phyloP scores from a whole-genome alignment of 2,797 vertebrate genomes.

The Microctenopoma steveboyesi region DNA sequence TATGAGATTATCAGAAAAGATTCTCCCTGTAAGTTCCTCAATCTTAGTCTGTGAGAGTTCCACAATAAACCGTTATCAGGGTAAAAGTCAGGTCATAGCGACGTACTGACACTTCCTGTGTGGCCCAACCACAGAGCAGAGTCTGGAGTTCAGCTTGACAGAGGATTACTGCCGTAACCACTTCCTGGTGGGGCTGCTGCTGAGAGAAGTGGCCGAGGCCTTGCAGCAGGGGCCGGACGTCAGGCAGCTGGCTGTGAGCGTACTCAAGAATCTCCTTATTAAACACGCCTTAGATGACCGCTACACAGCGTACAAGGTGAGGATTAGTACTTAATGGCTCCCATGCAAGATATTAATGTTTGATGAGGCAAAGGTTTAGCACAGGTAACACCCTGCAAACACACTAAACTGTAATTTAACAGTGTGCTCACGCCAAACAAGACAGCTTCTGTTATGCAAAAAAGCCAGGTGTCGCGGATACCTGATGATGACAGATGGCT shows the following conservation, averaged over 20 bases:
- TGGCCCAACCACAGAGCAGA: conserved; percentile 85
- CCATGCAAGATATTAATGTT: not conserved
- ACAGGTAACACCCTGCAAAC: not conserved
- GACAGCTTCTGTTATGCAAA: conserved; percentile 64
- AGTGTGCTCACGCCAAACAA: not conserved
- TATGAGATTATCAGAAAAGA: not conserved
- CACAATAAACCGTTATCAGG: not conserved
- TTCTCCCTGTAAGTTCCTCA: not conserved
- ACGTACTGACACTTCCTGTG: conserved; percentile 6
- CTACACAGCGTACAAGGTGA: conserved; percentile 90
- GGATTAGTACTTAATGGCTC: conserved; percentile 20
- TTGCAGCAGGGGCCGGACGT: conserved; percentile 91
- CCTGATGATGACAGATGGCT: not conserved
- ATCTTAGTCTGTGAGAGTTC: too few species aligned
- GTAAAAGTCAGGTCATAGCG: not conserved
- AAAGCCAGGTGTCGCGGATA: not conserved
- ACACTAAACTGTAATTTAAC: not conserved
- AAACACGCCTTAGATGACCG: conserved; percentile 96
- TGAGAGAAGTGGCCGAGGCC: conserved; percentile 91
- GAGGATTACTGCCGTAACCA: conserved; percentile 97
- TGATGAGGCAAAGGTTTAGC: not conserved
- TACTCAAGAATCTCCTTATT: conserved; percentile 94
- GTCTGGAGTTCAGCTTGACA: conserved; percentile 93
- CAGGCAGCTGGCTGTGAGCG: conserved; percentile 89
- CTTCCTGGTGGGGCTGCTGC: conserved; percentile 94